A percentile compares a stretch with the other conserved stretches of the same genome.
Conservation (phyloP, 2,888 invertebrate species). For the Tachystola acroxantha region DNA sequence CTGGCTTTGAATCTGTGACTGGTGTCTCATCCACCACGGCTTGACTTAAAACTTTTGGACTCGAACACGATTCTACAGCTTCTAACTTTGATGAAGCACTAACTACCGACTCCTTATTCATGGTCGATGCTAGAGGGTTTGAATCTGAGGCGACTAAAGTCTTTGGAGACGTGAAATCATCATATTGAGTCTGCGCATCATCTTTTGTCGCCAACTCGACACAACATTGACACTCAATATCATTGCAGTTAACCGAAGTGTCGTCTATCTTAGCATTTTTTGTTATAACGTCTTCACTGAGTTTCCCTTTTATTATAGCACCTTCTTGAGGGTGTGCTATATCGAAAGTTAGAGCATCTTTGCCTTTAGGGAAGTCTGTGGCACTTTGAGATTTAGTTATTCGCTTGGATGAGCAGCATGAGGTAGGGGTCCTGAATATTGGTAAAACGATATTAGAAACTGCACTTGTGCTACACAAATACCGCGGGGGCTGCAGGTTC, state of each 20-base stretch:
- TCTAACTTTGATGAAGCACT: too few species aligned
- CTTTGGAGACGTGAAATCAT: not conserved
- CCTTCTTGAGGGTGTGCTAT: not conserved
- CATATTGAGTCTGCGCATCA: not conserved
- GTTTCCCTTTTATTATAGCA: not conserved
- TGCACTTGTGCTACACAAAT: too few species aligned
- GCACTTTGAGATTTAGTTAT: conserved; percentile 15
- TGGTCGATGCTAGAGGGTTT: too few species aligned
- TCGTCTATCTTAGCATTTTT: not conserved
- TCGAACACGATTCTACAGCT: too few species aligned
- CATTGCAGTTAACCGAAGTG: not conserved
- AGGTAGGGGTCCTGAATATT: conserved; percentile 13
- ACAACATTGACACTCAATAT: not conserved
- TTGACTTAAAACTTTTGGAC: too few species aligned
- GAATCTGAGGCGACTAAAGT: too few species aligned
- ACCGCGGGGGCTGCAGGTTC: too few species aligned
- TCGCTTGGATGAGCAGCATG: conserved; percentile 19
- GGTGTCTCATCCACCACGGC: too few species aligned
- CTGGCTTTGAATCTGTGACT: too few species aligned
- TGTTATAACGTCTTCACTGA: not conserved
- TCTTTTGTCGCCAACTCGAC: not conserved
- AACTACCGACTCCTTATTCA: too few species aligned
- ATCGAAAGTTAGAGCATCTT: not conserved
- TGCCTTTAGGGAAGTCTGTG: conserved; percentile 5
- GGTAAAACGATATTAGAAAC: too few species aligned